A percentile compares a stretch with the other conserved stretches of the same genome.
These are phyloP conservation scores for Solenopsis invicta DNA, from an alignment of 1,140 invertebrate genomes.

Conservation along the genomic window DNA sequence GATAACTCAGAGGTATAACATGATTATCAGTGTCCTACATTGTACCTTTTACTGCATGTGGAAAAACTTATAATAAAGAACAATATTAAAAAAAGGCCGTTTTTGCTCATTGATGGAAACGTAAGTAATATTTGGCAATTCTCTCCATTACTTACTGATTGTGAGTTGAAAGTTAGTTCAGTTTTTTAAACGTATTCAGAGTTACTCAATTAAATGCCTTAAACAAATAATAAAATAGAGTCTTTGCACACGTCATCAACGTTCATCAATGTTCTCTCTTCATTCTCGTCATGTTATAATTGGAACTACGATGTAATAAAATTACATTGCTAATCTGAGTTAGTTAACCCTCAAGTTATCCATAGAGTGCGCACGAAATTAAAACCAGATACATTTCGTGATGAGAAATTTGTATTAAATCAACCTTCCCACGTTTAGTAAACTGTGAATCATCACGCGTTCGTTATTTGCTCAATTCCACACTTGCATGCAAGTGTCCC, in stretches of 20 bases:
- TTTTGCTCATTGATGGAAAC: no score
- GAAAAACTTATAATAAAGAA: no score
- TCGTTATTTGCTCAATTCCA: constrained; percentile 38
- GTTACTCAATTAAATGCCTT: not conserved
- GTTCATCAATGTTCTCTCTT: not conserved
- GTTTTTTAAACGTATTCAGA: not conserved
- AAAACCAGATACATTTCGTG: constrained; percentile 12
- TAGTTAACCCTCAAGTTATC: constrained; percentile 2
- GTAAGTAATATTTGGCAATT: no score
- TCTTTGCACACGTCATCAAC: not conserved
- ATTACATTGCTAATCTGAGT: not conserved
- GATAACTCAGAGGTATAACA: no score
- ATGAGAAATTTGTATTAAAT: constrained; percentile 30
- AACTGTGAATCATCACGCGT: constrained; percentile 17
- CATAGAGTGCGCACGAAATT: not conserved
- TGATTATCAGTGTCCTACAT: no score
- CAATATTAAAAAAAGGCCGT: no score
- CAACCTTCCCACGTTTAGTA: not conserved
- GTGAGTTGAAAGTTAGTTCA: not conserved
- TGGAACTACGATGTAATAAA: not conserved
- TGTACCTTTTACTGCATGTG: no score
- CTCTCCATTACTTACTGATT: not conserved
- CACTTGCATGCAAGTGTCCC: not conserved
- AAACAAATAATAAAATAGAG: constrained; percentile 8
- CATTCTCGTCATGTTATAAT: not conserved